These are phyloP conservation scores for Lithophane semibrunnea DNA, from an alignment of 2,888 invertebrate genomes.

Conservation along the genomic window DNA sequence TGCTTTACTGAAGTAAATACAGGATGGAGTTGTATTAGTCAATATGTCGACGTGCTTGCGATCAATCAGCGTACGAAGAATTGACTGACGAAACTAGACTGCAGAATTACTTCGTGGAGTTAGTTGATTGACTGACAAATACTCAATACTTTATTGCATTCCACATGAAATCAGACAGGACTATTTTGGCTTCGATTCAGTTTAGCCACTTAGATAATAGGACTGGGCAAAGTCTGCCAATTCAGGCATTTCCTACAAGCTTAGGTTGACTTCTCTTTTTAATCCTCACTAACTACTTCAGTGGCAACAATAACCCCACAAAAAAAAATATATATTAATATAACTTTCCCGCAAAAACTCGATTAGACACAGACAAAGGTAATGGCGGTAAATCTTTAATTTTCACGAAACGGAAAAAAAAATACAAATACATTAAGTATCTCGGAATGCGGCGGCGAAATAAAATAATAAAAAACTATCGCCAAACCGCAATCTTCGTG, in stretches of 20 bases:
- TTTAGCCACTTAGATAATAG: background rate
- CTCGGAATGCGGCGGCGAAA: conserved; percentile 43
- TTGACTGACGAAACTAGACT: conserved; percentile 27
- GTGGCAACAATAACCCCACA: background rate
- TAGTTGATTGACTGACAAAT: conserved; percentile 23
- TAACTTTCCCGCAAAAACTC: conserved; percentile 55
- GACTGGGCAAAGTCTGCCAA: background rate
- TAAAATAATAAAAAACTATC: conserved; percentile 44
- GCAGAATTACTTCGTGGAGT: conserved; percentile 13
- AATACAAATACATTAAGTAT: conserved; percentile 49
- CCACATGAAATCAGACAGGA: conserved; percentile 19
- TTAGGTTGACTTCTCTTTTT: background rate
- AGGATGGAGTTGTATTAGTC: conserved; percentile 37
- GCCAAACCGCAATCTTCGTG: conserved; percentile 61
- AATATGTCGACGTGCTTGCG: conserved; percentile 24
- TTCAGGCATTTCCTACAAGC: too few species aligned
- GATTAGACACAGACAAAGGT: conserved; percentile 43
- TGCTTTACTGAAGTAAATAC: conserved; percentile 21
- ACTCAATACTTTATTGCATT: too few species aligned
- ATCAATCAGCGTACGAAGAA: conserved; percentile 35
- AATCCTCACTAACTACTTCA: background rate
- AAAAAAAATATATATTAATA: conserved; percentile 9
- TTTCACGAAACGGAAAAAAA: conserved; percentile 46
- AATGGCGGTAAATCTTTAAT: conserved; percentile 56
- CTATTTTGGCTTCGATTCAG: conserved; percentile 2